Evolutionary conservation across 2,888 invertebrate genomes (phyloP).

Genomic region (Hydraecia micacea): DNA sequence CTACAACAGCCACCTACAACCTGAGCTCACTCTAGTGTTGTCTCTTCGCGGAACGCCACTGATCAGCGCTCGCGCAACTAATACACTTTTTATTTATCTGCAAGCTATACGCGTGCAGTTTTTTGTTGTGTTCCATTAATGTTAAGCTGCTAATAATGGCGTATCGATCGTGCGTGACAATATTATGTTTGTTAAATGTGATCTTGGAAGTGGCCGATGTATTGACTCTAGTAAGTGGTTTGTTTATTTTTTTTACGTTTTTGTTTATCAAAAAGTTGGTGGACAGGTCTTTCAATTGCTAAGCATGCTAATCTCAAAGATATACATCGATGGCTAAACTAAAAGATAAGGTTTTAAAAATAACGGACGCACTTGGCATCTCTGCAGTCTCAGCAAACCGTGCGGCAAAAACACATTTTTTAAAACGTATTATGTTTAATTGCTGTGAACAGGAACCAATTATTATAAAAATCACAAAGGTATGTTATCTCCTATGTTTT

Average conservation of each 20-base stretch:
- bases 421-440: neutral
- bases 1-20: constrained; percentile 69
- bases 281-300: neutral
- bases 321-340: neutral
- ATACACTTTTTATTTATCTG: constrained; percentile 35
- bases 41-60: constrained; percentile 60
- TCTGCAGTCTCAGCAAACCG: neutral
- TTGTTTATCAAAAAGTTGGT: neutral
- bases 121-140: constrained; percentile 48
- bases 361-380: neutral
- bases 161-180: constrained; percentile 71
- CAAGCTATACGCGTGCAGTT: constrained; percentile 35
- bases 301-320: neutral
- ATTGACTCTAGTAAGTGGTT: constrained; percentile 77
- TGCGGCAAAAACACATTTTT: neutral
- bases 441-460: neutral
- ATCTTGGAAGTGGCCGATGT: constrained; percentile 78
- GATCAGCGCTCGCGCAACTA: constrained; percentile 50
- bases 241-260: constrained; percentile 10
- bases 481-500: neutral
- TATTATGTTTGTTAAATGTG: constrained; percentile 78
- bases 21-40: constrained; percentile 59
- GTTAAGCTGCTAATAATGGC: constrained; percentile 52
- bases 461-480: neutral
- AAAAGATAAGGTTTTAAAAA: constrained; percentile 1